Evolutionary conservation across 1,140 invertebrate species (phyloP).

Genomic region (Papilio helenus): DNA sequence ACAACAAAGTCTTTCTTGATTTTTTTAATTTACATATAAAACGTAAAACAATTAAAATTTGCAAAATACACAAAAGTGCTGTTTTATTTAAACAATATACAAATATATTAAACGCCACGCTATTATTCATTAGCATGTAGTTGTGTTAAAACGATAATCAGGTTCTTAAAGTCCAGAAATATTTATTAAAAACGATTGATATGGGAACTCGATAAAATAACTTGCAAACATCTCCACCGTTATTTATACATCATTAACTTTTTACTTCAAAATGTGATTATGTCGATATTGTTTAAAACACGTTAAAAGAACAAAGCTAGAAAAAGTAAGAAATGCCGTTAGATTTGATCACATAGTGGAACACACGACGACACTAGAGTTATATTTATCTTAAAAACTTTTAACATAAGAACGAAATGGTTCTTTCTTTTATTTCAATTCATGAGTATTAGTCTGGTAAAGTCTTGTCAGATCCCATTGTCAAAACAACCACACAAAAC

Average conservation of each 20-base stretch:
- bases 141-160: too few species aligned
- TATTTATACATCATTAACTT: background rate
- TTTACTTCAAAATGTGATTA: background rate
- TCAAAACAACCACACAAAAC: background rate
- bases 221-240: background rate
- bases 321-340: conserved; percentile 17
- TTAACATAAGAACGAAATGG: background rate
- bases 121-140: too few species aligned
- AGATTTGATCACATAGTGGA: conserved; percentile 3
- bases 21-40: too few species aligned
- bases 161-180: too few species aligned
- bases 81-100: too few species aligned
- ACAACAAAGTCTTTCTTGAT: too few species aligned
- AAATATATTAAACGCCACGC: too few species aligned
- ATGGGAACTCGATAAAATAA: background rate
- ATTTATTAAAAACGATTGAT: too few species aligned
- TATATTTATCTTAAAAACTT: conserved; percentile 12
- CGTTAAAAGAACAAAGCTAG: background rate
- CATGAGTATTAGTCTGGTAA: background rate
- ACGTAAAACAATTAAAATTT: too few species aligned
- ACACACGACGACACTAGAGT: background rate
- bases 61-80: too few species aligned
- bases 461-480: background rate
- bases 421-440: background rate
- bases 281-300: background rate